A percentile compares a stretch with the other conserved stretches of the same genome.
These are phyloP conservation scores for Dreissena rostriformis DNA, from an alignment of 1,140 invertebrate species.

Conservation along the genomic window DNA sequence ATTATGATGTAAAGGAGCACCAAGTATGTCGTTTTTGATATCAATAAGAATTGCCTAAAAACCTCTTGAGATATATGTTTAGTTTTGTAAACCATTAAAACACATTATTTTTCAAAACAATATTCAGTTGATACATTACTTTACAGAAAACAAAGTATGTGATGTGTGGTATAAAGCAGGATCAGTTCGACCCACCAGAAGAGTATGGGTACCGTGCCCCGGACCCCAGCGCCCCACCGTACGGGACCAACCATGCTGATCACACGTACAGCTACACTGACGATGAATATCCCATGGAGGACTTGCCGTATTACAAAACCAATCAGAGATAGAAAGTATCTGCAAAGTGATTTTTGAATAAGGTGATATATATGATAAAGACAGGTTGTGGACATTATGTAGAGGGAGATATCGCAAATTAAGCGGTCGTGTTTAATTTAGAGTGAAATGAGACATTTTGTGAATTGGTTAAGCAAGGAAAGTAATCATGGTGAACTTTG, in stretches of 20 bases:
- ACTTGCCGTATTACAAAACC: slow-evolving; percentile 48
- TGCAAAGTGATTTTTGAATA: too few species aligned
- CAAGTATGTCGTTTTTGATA: neutral
- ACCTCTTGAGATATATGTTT: neutral
- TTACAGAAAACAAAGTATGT: slow-evolving; percentile 47
- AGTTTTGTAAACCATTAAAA: neutral
- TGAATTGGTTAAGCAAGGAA: too few species aligned
- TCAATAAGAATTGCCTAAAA: too few species aligned
- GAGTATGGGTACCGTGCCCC: slow-evolving; percentile 53
- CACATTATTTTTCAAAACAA: neutral
- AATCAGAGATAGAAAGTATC: too few species aligned
- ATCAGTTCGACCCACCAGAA: slow-evolving; percentile 12
- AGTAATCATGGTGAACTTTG: too few species aligned
- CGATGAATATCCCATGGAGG: slow-evolving; percentile 47
- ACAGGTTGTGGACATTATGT: too few species aligned
- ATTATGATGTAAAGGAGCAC: neutral
- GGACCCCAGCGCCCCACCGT: slow-evolving; percentile 43
- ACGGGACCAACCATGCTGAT: slow-evolving; percentile 4
- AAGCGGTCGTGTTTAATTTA: too few species aligned
- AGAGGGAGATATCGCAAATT: too few species aligned
- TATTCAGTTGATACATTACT: too few species aligned
- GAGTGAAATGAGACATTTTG: too few species aligned
- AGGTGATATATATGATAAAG: too few species aligned
- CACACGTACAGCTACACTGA: slow-evolving; percentile 42
- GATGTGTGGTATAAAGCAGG: slow-evolving; percentile 36